Percentiles rank a stretch among this genome's conserved stretches.
Evolutionary conservation across 30 jellyfish, hydroid and myxozoan genomes (phyloP).

Genomic region (Turritopsis dohrnii): DNA sequence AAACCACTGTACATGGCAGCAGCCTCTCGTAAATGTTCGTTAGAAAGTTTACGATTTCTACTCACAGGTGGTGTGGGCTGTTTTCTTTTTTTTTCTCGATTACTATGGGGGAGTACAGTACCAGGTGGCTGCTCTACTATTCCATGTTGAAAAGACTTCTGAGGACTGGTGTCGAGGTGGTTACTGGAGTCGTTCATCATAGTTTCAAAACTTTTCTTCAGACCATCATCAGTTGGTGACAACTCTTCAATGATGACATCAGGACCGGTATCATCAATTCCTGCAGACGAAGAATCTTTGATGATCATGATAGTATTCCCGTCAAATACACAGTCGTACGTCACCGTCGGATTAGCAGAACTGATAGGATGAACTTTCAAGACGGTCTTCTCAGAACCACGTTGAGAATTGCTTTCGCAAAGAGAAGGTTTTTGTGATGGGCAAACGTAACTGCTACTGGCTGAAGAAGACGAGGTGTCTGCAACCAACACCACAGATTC

Average conservation of each 20-base stretch:
- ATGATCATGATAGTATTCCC: slow-evolving; percentile 8
- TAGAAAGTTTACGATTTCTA: background rate
- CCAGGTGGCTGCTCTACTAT: background rate
- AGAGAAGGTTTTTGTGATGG: background rate
- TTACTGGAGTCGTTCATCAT: background rate
- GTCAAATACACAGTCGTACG: background rate
- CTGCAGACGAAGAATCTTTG: slow-evolving; percentile 3
- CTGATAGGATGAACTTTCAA: background rate
- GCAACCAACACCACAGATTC: background rate
- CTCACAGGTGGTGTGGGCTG: background rate
- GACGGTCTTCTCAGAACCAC: background rate
- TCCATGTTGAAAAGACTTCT: background rate
- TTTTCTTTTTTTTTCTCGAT: background rate
- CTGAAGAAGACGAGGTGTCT: background rate
- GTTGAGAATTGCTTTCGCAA: background rate
- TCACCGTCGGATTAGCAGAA: background rate
- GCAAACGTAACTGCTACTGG: background rate
- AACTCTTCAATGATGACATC: slow-evolving; percentile 12
- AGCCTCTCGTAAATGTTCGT: background rate
- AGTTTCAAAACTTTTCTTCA: background rate
- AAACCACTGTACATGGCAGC: background rate
- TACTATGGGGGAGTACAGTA: background rate
- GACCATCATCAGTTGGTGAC: background rate
- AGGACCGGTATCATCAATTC: slow-evolving; percentile 7
- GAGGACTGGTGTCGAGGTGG: background rate